These are phyloP conservation scores for Octonoba sinensis DNA, from an alignment of 2,888 invertebrate species.

Conservation along the genomic window DNA sequence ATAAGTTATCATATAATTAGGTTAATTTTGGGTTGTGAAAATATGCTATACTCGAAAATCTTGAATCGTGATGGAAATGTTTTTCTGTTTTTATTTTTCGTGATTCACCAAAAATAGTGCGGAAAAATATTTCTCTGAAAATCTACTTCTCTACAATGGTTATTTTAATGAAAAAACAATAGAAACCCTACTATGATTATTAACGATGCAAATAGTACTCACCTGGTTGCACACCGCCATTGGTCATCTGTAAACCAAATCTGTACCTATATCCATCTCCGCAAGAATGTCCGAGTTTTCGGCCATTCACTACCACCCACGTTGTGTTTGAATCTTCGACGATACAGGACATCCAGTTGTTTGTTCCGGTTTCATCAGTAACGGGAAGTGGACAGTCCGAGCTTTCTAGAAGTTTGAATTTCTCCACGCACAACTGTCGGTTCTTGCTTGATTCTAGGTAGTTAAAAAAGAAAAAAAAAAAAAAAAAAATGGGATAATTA, in stretches of 20 bases:
- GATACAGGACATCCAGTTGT: conserved; percentile 45
- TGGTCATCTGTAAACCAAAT: conserved; percentile 24
- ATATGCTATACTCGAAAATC: no score
- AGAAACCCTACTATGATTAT: no score
- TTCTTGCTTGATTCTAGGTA: no score
- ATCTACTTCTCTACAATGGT: no score
- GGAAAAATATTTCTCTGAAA: no score
- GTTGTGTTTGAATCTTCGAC: conserved; percentile 24
- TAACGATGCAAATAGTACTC: neutral
- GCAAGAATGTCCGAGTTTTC: conserved; percentile 2
- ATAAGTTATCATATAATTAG: no score
- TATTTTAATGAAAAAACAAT: no score
- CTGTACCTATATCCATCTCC: conserved; percentile 52
- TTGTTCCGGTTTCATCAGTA: neutral
- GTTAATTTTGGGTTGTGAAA: no score
- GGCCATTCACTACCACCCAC: conserved; percentile 7
- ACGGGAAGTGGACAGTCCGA: conserved; percentile 22
- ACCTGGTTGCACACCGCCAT: conserved; percentile 34
- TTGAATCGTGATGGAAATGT: no score
- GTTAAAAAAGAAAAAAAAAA: neutral
- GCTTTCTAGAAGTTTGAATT: conserved; percentile 18
- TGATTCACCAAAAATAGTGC: no score
- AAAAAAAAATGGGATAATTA: neutral
- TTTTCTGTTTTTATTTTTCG: no score
- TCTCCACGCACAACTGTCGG: neutral